A percentile compares a stretch with the other conserved stretches of the same genome.
phyloP scores from a whole-genome alignment of 1,140 invertebrate genomes.

The Metopolophium dirhodum region DNA sequence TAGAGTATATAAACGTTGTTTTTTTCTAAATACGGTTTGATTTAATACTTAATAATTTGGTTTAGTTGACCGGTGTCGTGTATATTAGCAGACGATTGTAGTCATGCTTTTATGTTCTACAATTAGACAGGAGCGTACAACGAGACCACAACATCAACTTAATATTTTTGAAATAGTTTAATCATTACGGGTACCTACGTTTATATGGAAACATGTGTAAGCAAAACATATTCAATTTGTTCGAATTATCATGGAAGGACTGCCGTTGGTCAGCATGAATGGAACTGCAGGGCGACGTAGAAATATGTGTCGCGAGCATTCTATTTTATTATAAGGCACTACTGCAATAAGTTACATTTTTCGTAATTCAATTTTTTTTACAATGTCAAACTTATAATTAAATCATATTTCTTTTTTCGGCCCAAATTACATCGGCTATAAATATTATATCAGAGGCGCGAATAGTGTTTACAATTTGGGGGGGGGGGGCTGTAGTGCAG shows the following conservation, averaged over 20 bases:
- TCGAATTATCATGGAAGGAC: no score
- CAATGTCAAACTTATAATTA: not conserved
- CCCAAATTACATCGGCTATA: not conserved
- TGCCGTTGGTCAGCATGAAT: no score
- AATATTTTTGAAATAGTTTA: not conserved
- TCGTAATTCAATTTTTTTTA: not conserved
- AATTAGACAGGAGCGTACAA: not conserved
- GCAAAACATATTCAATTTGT: no score
- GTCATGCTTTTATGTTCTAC: not conserved
- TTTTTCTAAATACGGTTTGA: not conserved
- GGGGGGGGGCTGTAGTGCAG: no score
- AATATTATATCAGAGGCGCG: no score
- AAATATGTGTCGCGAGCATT: no score
- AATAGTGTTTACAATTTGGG: no score
- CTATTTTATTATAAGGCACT: no score
- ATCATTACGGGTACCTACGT: no score
- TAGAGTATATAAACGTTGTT: not conserved
- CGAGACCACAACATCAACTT: not conserved
- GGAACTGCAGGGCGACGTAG: no score
- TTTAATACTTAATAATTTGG: not conserved
- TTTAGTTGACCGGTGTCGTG: not conserved
- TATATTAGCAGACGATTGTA: not conserved
- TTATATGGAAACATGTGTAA: no score
- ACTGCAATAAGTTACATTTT: not conserved
- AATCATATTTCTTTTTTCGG: not conserved